Evolutionary conservation across 2,888 invertebrate genomes (phyloP).

Genomic region (Amblyjoppa fuscipennis): DNA sequence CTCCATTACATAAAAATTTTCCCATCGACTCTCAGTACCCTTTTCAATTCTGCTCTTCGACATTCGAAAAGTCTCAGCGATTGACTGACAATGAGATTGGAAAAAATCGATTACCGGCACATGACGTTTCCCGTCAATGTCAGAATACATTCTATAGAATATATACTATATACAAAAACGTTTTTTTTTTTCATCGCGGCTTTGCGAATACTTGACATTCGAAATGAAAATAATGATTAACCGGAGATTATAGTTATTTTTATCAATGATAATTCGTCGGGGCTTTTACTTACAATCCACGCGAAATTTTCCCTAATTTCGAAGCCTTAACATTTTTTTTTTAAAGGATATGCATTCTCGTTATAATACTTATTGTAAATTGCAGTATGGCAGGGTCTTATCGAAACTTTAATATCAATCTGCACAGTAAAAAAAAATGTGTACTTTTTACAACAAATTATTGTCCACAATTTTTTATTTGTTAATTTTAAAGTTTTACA

Average conservation of each 20-base stretch:
- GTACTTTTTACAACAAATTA: too few species aligned
- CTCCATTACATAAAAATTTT: constrained; percentile 18
- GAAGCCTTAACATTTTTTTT: background rate
- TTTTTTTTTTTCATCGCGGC: too few species aligned
- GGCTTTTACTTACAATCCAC: background rate
- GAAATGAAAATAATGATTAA: background rate
- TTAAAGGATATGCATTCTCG: background rate
- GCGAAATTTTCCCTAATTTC: background rate
- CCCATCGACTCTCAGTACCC: background rate
- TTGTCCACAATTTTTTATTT: too few species aligned
- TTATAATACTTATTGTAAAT: background rate
- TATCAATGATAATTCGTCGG: background rate
- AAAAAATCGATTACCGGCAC: background rate
- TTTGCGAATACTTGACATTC: background rate
- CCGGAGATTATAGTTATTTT: background rate
- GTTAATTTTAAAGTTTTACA: too few species aligned
- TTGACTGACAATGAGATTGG: background rate
- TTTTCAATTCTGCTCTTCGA: background rate
- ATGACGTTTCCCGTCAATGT: background rate
- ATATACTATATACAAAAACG: too few species aligned
- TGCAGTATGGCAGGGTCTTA: background rate
- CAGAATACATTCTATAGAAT: background rate
- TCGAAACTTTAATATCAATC: background rate
- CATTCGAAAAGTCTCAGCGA: background rate
- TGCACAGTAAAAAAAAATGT: too few species aligned